Evolutionary conservation across 2,888 invertebrate genomes (phyloP), one percentile per base, ranked within the genome.

Genomic region (Liodrosophila aerea): DNA sequence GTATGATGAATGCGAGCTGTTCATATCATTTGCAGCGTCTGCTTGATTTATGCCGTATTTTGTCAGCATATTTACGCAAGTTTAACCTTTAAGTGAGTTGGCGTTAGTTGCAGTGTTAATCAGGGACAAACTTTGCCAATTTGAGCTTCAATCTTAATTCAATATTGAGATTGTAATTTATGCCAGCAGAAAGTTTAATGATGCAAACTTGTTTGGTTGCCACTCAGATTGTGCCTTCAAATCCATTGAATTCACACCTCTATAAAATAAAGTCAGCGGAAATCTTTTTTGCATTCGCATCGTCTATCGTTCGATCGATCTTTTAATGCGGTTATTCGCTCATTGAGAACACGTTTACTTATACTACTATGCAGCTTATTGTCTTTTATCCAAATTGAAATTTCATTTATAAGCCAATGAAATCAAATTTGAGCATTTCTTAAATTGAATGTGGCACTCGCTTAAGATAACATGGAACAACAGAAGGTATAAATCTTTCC

Each of bases 1-100:
- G 68, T 78, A 82, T 78, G 83, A 82, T 78, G 67, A 61, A 82
- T 78, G 76, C 44, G 16, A 33, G 46, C 47, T 43, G 63, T 60
- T 54, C 64, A 61, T 53, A 52, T 59, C 63, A 66, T 54, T 57
- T 54, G 65, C 70, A 53, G 50, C 16, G 15, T 39, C 16, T 30
- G 29, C 50, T 59, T 61, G 54, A 69, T 66, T 60, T 58, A 57
- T 66, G 72, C 50, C 45, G 59, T 64, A 61, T 64, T 65, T 70
- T 62, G 64, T 45, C 56, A 44, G 59, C 44, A 54, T 49, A 66
- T 72, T 80, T 76, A 36, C 70, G 63, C 65, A 64, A 64, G 57
- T 65, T 39, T 47, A 44, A 50, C 52, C 31, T 67, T 64, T 58
- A 41, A 40, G 31, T 52, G 30, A 13, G 8, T 22, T 22, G 22